Evolutionary conservation across 2,797 vertebrate genomes (phyloP).

Genomic region (Odontamblyopus rebecca): DNA sequence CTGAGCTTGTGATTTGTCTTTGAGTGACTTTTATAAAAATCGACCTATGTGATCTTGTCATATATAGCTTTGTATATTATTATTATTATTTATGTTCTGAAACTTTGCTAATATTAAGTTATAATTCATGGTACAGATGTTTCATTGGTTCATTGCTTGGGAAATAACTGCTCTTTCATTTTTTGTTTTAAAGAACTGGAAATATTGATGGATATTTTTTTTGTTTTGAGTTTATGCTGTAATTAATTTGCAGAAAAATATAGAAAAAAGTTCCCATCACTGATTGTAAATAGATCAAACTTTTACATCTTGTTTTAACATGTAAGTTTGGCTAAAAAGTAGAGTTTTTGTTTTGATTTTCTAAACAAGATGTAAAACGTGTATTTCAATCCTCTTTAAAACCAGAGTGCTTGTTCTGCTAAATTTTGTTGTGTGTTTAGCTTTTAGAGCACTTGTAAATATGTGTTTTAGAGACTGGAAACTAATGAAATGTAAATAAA

Average conservation of each 20-base stretch:
- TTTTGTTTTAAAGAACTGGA: not conserved
- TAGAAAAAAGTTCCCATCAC: not conserved
- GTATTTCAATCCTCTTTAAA: conserved; percentile 25
- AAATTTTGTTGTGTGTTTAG: conserved; percentile 12
- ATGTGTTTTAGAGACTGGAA: conserved; percentile 50
- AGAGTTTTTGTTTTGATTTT: not conserved
- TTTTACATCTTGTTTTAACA: conserved; percentile 10
- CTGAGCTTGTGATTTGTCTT: conserved; percentile 73
- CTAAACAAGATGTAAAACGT: conserved; percentile 1
- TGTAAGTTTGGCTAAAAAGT: not conserved
- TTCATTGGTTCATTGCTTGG: not conserved
- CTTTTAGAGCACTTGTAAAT: conserved; percentile 58
- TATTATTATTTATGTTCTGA: not conserved
- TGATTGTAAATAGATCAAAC: not conserved
- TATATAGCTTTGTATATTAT: not conserved
- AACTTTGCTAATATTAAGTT: not conserved
- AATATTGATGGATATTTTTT: not conserved
- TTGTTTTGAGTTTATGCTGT: not conserved
- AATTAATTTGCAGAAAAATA: not conserved
- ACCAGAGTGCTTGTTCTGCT: conserved; percentile 35
- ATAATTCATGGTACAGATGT: not conserved
- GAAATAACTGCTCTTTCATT: not conserved
- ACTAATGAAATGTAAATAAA: conserved; percentile 36
- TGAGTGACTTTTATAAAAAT: conserved; percentile 34
- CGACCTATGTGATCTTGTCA: not conserved